These are phyloP conservation scores for Aplocera efformata DNA, from an alignment of 2,888 invertebrate species.

Conservation along the genomic window DNA sequence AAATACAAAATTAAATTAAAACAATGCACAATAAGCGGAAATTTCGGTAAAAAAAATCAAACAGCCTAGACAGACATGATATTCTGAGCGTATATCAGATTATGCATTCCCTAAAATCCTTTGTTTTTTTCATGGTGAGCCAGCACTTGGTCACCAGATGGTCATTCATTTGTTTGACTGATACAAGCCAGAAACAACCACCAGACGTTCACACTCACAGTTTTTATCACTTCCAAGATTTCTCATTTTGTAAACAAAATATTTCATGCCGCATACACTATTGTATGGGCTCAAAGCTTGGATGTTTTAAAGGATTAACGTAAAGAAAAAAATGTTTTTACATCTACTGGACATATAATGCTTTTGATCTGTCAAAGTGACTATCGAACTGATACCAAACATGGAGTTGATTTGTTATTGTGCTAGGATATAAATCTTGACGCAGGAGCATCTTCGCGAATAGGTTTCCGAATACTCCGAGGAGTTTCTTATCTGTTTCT, in stretches of 20 bases:
- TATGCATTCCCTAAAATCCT: conserved; percentile 9
- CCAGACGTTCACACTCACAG: conserved; percentile 34
- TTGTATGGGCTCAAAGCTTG: conserved; percentile 8
- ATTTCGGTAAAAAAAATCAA: no score
- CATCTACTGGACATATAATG: no score
- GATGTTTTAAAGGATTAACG: neutral
- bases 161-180: conserved; percentile 49
- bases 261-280: conserved; percentile 14
- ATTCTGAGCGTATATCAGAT: conserved; percentile 3
- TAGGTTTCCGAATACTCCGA: no score
- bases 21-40: no score
- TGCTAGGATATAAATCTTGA: no score
- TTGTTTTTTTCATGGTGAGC: conserved; percentile 35
- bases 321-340: no score
- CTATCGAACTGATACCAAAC: no score
- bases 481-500: no score
- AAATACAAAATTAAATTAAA: no score
- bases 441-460: no score
- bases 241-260: conserved; percentile 36
- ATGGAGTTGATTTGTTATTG: no score
- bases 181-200: conserved; percentile 37
- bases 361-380: no score
- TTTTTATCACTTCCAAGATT: conserved; percentile 41
- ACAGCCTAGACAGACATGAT: conserved; percentile 4
- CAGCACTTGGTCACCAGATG: conserved; percentile 72